Conservation (phyloP, 2,888 invertebrate species). For the Yponomeuta sedellus region DNA sequence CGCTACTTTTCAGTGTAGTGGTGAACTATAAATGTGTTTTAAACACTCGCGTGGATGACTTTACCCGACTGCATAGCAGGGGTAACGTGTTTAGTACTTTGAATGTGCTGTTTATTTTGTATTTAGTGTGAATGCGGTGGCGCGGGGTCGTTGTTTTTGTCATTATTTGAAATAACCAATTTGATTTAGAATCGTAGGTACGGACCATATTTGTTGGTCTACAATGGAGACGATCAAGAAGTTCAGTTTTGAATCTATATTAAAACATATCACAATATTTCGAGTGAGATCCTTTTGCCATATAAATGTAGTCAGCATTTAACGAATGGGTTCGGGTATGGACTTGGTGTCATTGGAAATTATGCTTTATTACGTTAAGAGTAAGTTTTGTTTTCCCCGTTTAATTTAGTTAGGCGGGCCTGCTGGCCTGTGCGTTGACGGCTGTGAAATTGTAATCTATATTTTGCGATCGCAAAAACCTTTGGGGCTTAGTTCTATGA, state of each 20-base stretch:
- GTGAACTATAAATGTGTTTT: neutral
- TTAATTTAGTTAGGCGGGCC: conserved; percentile 22
- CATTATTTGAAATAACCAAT: neutral
- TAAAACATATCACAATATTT: conserved; percentile 5
- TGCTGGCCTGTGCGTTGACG: conserved; percentile 32
- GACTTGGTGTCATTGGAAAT: conserved; percentile 14
- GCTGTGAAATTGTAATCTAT: conserved; percentile 38
- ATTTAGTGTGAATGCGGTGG: conserved; percentile 3
- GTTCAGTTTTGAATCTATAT: neutral
- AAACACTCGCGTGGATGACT: neutral
- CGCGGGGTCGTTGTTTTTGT: conserved; percentile 13
- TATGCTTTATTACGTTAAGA: conserved; percentile 8
- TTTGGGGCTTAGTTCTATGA: neutral
- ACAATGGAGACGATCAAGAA: too few relatives aligned
- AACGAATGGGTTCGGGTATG: conserved; percentile 26
- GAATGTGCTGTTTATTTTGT: neutral
- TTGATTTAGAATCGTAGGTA: too few relatives aligned
- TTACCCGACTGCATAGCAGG: neutral
- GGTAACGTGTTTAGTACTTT: neutral
- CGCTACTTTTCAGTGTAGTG: neutral
- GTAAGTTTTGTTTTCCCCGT: conserved; percentile 22
- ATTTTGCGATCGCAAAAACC: conserved; percentile 17
- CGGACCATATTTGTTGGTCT: too few relatives aligned
- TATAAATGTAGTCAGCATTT: conserved; percentile 41
- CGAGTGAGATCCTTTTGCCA: conserved; percentile 26